phyloP scores from a whole-genome alignment of 1,140 invertebrate species.

The Drosophila obscura region DNA sequence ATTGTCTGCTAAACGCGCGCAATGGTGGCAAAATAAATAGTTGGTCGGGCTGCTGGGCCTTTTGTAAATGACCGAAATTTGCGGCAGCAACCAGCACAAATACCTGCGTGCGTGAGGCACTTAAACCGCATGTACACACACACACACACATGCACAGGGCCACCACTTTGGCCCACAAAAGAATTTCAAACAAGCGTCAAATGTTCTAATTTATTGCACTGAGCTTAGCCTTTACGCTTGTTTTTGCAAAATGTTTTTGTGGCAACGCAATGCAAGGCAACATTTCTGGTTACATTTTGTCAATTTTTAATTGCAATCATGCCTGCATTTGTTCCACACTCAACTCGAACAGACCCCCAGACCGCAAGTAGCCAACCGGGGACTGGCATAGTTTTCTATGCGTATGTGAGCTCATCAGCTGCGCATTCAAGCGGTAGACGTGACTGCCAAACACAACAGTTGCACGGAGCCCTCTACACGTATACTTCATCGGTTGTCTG shows the following conservation, averaged over 20 bases:
- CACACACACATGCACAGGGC: slow-evolving; percentile 6
- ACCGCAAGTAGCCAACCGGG: slow-evolving; percentile 20
- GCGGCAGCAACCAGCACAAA: slow-evolving; percentile 44
- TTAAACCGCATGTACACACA: slow-evolving; percentile 39
- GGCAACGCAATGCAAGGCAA: slow-evolving; percentile 27
- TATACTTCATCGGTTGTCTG: background rate
- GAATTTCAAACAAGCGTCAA: slow-evolving; percentile 69
- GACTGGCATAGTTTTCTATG: slow-evolving; percentile 54
- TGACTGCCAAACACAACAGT: slow-evolving; percentile 17
- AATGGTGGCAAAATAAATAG: slow-evolving; percentile 68
- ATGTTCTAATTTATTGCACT: slow-evolving; percentile 74
- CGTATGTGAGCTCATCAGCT: slow-evolving; percentile 54
- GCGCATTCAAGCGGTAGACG: slow-evolving; percentile 38
- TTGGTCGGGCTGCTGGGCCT: slow-evolving; percentile 23
- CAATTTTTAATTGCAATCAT: slow-evolving; percentile 65
- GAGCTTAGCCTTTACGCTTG: slow-evolving; percentile 23
- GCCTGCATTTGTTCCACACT: slow-evolving; percentile 28
- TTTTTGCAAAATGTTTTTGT: slow-evolving; percentile 53
- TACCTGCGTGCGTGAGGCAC: slow-evolving; percentile 64
- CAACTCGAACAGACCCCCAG: slow-evolving; percentile 5
- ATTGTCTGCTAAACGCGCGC: slow-evolving; percentile 78
- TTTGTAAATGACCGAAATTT: slow-evolving; percentile 52
- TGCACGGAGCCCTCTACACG: background rate
- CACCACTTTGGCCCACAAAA: slow-evolving; percentile 61
- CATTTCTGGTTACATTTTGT: slow-evolving; percentile 54